Percentiles rank a stretch among this genome's conserved stretches.
These are phyloP conservation scores for Oreortyx pictus DNA, from an alignment of 2,797 vertebrate species.

Conservation along the genomic window DNA sequence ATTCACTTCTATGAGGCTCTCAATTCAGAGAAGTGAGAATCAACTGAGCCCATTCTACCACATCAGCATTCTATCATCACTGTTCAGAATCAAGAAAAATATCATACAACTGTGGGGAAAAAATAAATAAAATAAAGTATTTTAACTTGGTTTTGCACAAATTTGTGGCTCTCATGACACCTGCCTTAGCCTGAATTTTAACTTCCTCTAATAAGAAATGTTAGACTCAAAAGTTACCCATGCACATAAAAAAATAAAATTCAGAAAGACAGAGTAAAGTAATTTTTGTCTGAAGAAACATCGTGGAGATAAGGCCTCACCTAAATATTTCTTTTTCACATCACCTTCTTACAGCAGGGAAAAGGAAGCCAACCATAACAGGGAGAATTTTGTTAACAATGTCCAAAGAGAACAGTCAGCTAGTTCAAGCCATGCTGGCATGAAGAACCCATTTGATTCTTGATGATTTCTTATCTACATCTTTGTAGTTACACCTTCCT, in stretches of 20 bases:
- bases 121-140: too few species aligned
- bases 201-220: neutral
- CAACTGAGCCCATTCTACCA: neutral
- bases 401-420: neutral
- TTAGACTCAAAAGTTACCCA: neutral
- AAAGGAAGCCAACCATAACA: neutral
- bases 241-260: neutral
- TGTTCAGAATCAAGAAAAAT: neutral
- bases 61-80: neutral
- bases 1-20: neutral
- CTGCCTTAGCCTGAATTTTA: neutral
- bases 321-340: neutral
- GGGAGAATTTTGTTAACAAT: neutral
- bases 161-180: neutral
- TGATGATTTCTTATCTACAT: neutral
- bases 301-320: accelerated
- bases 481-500: neutral
- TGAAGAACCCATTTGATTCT: neutral
- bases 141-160: neutral
- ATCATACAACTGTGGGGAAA: neutral
- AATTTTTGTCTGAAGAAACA: neutral
- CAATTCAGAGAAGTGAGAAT: neutral
- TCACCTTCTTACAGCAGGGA: neutral
- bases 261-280: neutral
- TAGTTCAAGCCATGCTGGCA: neutral